phyloP scores from a whole-genome alignment of 2,797 vertebrate species.

The Psittacula derbiana region DNA sequence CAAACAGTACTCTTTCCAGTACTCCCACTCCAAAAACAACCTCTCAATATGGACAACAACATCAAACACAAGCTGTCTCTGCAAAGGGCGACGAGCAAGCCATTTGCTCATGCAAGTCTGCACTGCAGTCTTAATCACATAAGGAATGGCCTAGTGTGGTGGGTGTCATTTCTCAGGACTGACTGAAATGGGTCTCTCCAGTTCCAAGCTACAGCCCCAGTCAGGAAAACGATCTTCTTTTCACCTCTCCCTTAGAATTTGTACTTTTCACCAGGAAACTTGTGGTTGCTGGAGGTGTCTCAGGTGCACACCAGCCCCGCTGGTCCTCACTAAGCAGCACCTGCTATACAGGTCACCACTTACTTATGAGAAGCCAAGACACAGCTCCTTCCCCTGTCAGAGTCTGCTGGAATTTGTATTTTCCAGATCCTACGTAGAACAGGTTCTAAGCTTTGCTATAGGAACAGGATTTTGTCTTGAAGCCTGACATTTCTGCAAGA shows the following conservation, averaged over 20 bases:
- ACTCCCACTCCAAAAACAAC: conserved; percentile 32
- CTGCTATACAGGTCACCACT: neutral
- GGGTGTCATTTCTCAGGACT: neutral
- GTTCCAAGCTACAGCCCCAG: neutral
- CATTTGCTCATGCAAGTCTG: neutral
- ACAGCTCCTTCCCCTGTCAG: neutral
- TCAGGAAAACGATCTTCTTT: neutral
- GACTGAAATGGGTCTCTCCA: neutral
- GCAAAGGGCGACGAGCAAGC: neutral
- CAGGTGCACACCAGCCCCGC: neutral
- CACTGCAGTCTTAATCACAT: neutral
- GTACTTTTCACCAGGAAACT: neutral
- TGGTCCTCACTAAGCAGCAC: neutral
- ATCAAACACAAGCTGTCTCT: conserved; percentile 19
- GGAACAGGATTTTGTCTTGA: neutral
- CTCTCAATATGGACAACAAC: conserved; percentile 30
- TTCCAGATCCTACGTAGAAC: neutral
- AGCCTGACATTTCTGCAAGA: neutral
- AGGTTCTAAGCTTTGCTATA: neutral
- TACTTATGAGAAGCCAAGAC: neutral
- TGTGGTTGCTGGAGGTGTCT: neutral
- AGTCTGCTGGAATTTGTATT: neutral
- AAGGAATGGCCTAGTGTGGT: neutral
- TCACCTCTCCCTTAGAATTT: neutral
- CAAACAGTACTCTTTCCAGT: conserved; percentile 6